A percentile compares a stretch with the other conserved stretches of the same genome.
Conservation (phyloP, 2,888 invertebrate genomes). For the Harpalus rufipes region DNA sequence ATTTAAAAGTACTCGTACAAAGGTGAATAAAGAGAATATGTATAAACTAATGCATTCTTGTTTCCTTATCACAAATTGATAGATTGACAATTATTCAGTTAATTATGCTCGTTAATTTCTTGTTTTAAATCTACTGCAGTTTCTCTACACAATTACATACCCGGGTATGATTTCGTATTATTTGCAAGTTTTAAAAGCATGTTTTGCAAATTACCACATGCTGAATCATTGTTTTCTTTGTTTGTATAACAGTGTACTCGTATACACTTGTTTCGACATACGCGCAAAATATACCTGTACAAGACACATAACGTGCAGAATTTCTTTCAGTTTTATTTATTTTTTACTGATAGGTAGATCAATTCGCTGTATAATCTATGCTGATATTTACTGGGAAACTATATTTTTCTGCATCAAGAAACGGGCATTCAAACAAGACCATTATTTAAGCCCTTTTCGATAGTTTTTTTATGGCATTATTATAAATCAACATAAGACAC, state of each 20-base stretch:
- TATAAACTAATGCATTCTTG: too few species aligned
- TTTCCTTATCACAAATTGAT: too few species aligned
- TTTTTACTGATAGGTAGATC: not conserved
- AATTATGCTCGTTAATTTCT: not conserved
- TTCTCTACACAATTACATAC: not conserved
- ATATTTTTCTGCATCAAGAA: too few species aligned
- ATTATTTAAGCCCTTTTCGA: too few species aligned
- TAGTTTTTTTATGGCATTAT: too few species aligned
- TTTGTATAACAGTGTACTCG: not conserved
- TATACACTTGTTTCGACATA: conserved; percentile 6
- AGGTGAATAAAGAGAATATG: too few species aligned
- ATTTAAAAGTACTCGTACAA: too few species aligned
- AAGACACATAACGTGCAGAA: not conserved
- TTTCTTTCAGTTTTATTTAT: not conserved
- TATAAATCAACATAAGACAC: too few species aligned
- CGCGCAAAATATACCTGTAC: not conserved
- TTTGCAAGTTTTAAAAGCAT: conserved; percentile 26
- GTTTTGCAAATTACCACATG: conserved; percentile 22
- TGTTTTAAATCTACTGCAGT: not conserved
- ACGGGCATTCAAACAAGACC: too few species aligned
- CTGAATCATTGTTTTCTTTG: conserved; percentile 52
- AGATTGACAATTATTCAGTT: not conserved
- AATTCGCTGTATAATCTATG: too few species aligned
- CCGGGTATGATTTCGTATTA: conserved; percentile 8
- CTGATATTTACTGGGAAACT: too few species aligned